A percentile compares a stretch with the other conserved stretches of the same genome.
phyloP scores from a whole-genome alignment of 2,113 vertebrate genomes.

The Poeciliopsis retropinna region DNA sequence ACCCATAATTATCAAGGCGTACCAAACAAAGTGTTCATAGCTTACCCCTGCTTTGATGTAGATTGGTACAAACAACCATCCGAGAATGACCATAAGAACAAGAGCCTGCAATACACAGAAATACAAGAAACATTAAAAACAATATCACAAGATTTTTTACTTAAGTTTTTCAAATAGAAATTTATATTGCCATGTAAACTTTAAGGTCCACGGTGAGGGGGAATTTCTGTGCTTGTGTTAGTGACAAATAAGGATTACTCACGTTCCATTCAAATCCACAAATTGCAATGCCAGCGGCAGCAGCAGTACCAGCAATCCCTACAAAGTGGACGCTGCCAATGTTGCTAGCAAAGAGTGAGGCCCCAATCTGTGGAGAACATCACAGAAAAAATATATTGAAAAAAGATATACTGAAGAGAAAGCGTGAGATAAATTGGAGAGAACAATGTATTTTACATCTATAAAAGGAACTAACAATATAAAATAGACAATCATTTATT shows the following conservation, averaged over 20 bases:
- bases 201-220: neutral
- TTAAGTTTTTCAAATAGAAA: neutral
- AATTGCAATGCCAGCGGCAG: constrained; percentile 87
- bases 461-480: no score
- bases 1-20: neutral
- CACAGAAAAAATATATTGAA: neutral
- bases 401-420: no score
- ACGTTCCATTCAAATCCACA: constrained; percentile 96
- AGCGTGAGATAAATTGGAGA: no score
- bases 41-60: constrained; percentile 96
- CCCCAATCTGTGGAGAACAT: constrained; percentile 85
- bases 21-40: neutral
- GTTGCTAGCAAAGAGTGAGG: constrained; percentile 97
- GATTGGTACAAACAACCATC: constrained; percentile 96
- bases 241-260: constrained; percentile 60
- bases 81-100: constrained; percentile 87
- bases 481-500: no score
- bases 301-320: constrained; percentile 90
- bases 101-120: constrained; percentile 84
- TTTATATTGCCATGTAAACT: neutral
- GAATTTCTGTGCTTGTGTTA: neutral
- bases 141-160: neutral
- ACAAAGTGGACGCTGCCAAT: constrained; percentile 96
- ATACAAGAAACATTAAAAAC: neutral
- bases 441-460: no score